Conservation (phyloP, 2,797 vertebrate species). For the Eupleurogrammus muticus region DNA sequence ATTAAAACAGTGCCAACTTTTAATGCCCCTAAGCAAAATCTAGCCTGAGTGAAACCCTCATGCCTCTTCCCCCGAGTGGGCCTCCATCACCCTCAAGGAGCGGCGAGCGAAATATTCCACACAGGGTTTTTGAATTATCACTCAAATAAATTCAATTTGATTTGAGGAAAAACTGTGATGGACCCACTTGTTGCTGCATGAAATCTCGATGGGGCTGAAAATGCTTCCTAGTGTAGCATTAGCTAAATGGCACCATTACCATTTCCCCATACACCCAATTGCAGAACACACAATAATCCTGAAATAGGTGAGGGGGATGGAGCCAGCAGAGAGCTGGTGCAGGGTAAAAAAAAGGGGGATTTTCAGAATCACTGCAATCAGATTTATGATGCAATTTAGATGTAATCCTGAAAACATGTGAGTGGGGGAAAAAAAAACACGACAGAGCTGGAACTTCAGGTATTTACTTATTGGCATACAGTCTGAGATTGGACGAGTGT, state of each 20-base stretch:
- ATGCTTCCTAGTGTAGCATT: conserved; percentile 35
- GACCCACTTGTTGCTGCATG: conserved; percentile 25
- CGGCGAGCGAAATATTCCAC: background rate
- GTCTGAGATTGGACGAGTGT: background rate
- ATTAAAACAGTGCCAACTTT: conserved; percentile 35
- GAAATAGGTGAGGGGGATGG: conserved; percentile 4
- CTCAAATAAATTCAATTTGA: conserved; percentile 16
- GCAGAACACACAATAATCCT: conserved; percentile 15
- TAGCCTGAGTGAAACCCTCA: conserved; percentile 9
- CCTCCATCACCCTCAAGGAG: background rate
- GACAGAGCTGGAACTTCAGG: conserved; percentile 8
- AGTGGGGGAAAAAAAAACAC: conserved; percentile 1
- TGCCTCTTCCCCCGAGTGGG: conserved; percentile 3
- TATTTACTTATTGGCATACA: background rate
- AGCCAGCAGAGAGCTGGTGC: conserved; percentile 10
- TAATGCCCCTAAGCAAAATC: conserved; percentile 34
- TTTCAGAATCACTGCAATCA: conserved; percentile 25
- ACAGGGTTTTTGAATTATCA: conserved; percentile 21
- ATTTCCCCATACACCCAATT: conserved; percentile 8
- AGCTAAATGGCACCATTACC: conserved; percentile 37
- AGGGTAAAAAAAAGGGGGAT: conserved; percentile 16
- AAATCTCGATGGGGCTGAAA: conserved; percentile 26
- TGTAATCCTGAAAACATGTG: conserved; percentile 5
- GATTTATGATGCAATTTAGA: conserved; percentile 40
- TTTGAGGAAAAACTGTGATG: conserved; percentile 9